Percentiles rank a stretch among this genome's conserved stretches.
Conservation (phyloP, 2,888 invertebrate genomes). For the Apocheima hispidaria region DNA sequence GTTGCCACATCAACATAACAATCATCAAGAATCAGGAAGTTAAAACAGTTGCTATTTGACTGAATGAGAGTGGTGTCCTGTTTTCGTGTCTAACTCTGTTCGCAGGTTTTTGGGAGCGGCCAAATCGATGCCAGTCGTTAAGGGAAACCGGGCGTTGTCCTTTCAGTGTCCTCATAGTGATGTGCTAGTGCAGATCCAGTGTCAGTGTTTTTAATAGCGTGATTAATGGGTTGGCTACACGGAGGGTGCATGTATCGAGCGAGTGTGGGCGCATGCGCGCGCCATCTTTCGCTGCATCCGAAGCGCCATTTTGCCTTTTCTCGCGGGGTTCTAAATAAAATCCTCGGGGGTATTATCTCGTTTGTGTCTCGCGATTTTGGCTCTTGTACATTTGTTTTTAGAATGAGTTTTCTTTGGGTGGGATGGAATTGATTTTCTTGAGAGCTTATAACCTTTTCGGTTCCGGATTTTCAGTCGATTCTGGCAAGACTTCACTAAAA, state of each 20-base stretch:
- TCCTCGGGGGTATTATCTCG: constrained; percentile 41
- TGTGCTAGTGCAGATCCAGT: constrained; percentile 30
- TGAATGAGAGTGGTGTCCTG: constrained; percentile 16
- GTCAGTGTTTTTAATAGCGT: constrained; percentile 45
- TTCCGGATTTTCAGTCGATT: neutral
- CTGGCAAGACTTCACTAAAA: neutral
- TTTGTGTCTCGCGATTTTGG: constrained; percentile 30
- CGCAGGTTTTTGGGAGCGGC: constrained; percentile 37
- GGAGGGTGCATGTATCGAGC: constrained; percentile 83
- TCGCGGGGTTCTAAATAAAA: constrained; percentile 64
- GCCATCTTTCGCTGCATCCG: constrained; percentile 76
- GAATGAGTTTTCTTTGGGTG: constrained; percentile 26
- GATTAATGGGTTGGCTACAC: constrained; percentile 63
- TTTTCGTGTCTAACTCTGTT: constrained; percentile 37
- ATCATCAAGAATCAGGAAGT: constrained; percentile 26
- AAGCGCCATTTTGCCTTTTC: constrained; percentile 71
- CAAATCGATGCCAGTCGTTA: constrained; percentile 34
- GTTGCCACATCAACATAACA: constrained; percentile 57
- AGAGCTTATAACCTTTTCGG: constrained; percentile 16
- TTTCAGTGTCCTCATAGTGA: constrained; percentile 22
- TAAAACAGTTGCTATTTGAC: neutral
- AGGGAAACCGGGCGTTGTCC: constrained; percentile 42
- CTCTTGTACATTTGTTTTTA: constrained; percentile 29
- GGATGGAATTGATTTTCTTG: constrained; percentile 17
- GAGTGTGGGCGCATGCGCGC: constrained; percentile 78